Evolutionary conservation across 2,797 vertebrate species (phyloP), one percentile per base, ranked within the genome.

Genomic region (Ctenopoma kingsleyae): DNA sequence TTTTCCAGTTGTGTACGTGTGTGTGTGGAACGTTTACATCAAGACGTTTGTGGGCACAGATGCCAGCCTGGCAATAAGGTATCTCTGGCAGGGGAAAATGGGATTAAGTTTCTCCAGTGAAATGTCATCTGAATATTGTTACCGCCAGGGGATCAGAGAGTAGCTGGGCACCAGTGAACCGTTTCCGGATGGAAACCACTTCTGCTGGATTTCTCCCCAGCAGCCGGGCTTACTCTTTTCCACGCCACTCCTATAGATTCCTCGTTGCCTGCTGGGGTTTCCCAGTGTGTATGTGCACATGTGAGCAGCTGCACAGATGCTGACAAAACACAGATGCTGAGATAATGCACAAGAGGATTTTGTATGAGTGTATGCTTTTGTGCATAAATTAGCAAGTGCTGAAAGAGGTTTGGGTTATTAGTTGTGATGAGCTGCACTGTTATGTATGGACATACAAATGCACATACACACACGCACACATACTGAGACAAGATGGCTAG

Each of bases 121-220:
- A 89, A 89, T 89, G 88, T 90, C 89, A 83, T 81, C 74, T 81
- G 85, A 91, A 85, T 87, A 76, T 77, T 71, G 87, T 89, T 90
- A 84, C 89, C 43, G 51, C 78, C 73, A 67, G 80, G 58, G 88
- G 86, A 92, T 89, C 86, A 87, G 85, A 82, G 77, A 85, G 83
- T 77, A 88, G 85, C 64, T 67, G 67, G 81, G 87, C 75, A 72
- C 69, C 82, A 81, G 61, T 81, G 82, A 81, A 81, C 74, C 65
- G 8, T 85, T 81, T 82, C 76, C 19, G 73, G 77, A 77, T 82
- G 74, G 81, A 89, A 90, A 85, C 84, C 79, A 78, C 79, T 86
- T 64, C 54, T 63, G 69, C 75, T 81, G 84, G 70, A 82, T 76
- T 70, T 71, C 55, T 73, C 69, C 43, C 47, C 43, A 43, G 56